Percentiles rank a stretch among this genome's conserved stretches.
These are phyloP conservation scores for Rhynchonycteris naso DNA, from an alignment of 2,797 vertebrate genomes.

Conservation along the genomic window DNA sequence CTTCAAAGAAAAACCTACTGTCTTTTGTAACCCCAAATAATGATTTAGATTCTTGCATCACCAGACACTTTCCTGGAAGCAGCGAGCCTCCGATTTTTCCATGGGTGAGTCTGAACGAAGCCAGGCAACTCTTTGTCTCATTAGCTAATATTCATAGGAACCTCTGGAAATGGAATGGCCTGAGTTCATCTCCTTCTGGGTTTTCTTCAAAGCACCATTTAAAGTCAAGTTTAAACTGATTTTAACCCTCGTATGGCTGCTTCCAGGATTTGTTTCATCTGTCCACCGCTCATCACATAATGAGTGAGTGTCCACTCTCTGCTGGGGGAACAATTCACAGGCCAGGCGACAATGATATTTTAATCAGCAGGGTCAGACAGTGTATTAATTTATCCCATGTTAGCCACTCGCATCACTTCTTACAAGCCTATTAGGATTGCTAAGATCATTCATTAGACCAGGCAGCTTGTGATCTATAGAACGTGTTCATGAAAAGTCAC, in stretches of 20 bases:
- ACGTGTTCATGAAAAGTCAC: not conserved
- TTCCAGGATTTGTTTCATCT: not conserved
- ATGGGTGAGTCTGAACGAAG: not conserved
- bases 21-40: slow-evolving; percentile 45
- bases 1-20: slow-evolving; percentile 12
- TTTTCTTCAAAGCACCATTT: slow-evolving; percentile 7
- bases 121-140: not conserved
- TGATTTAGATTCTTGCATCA: not conserved
- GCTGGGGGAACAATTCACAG: not conserved
- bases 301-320: not conserved
- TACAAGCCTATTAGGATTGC: not conserved
- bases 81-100: not conserved
- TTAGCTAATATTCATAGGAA: slow-evolving; percentile 2
- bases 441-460: not conserved
- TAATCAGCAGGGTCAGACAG: not conserved
- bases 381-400: not conserved
- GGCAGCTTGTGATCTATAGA: not conserved
- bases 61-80: slow-evolving; percentile 14
- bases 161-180: not conserved
- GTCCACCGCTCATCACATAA: rapidly evolving
- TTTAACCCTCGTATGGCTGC: not conserved
- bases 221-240: not conserved
- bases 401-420: not conserved
- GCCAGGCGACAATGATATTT: not conserved
- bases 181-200: not conserved